Base-by-base conservation (phyloP, 2,888 invertebrate genomes). In the Troides aeacus region DNA sequence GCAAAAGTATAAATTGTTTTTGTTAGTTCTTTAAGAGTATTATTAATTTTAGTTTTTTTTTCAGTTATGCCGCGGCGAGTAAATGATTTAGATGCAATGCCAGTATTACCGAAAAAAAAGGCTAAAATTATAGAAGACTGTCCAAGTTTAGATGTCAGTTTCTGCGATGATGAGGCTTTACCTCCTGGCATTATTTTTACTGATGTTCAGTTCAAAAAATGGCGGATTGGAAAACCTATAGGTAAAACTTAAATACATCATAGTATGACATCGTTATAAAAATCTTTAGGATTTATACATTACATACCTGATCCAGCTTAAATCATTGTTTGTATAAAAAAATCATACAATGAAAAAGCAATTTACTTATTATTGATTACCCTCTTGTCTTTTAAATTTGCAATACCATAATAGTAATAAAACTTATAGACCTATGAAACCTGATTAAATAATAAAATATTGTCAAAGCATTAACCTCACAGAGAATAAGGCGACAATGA, bases 151-250 rank as follows among this genome's bases (percentile, higher is more conserved):
- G 90, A 92, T 69, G 81, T 82, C 17, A 91, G 90, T 80, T 88
- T 89, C 74, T 84, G 73, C 75, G 90, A 92, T 69, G 91, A 92
- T 72, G 89, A 92, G 70, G 94, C 94, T 50, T 81, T 94, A 30
- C 87, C 94, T 8, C 91, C 93, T 23, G 98, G 97, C 0, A 96
- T 96, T 80, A 93, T 97, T 67, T 91, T 99, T 71, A 95, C 94
- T 65, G 98, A 98, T 90, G 93, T 97, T 61, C 93, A 94, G 42
- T 95, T 96, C 77, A 97, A 96, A 80, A 94, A 96, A 83, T 99
- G 99, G 99, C 95, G 94, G 76, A 92, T 99, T 70, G 98, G 98
- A 1, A 95, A 95, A 80, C 94, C 97, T 6, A 96, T 99, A 78
- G 99, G 99, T 94, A 77, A 83, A 85, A 80, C n/a, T 59, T 50